Evolutionary conservation across 1,140 invertebrate species (phyloP), one percentile per base, ranked within the genome.

Genomic region (Ceratina calcarata): DNA sequence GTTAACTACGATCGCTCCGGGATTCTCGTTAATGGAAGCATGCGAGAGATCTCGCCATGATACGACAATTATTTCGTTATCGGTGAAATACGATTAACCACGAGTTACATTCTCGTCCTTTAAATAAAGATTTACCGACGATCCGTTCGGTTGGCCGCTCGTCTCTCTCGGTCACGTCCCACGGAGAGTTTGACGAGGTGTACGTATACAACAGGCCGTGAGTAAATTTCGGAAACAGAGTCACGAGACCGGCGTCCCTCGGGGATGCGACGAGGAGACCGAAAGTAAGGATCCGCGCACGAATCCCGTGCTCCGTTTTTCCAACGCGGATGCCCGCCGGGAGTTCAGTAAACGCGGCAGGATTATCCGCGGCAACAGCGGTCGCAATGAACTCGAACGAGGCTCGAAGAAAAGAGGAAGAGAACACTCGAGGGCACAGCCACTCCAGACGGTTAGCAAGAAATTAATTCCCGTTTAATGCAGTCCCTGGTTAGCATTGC

Each of bases 391-490:
- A 37, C 61, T 37, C 62, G 61, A 51, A 74, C 51, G 22, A n/a
- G 78, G 37, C 32, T 74, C 55, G 62, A 80, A 73, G 70, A 45
- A 80, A 27, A 51, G 37, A 70, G 66, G 62, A 75, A 61, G 37
- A 20, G n/a, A 51, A 22, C 58, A 67, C 70, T 82, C 27, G 37
- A 10, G 64, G 22, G 69, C 66, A 22, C 77, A 85, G 84, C 82
- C 80, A 90, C 88, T 91, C 83, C 87, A 90, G 90, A 91, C 88
- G 90, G 90, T 91, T 91, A 91, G 89, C 90, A 91, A 91, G 91
- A 90, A 91, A 91, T 91, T 91, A 91, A 91, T 92, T 92, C 90
- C 79, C 88, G 87, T 92, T 92, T 91, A 91, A 92, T 91, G 87
- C 86, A 92, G 90, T 92, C 87, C 78, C 90, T 90, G 84, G 88